Conservation (phyloP, 2,797 vertebrate species). For the Agapornis canus region DNA sequence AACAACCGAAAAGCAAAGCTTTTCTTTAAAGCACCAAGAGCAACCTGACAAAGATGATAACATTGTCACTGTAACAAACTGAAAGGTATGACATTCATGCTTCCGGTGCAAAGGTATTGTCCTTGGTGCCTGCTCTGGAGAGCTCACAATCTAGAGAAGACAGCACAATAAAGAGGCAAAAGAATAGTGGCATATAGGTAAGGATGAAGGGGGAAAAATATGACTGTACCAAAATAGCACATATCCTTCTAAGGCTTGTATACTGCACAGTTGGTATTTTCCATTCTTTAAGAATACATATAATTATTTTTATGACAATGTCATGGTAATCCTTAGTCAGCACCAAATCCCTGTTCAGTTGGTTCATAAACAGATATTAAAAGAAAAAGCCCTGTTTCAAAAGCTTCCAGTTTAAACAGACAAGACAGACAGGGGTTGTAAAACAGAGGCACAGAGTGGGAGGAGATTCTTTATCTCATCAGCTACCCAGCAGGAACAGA, state of each 20-base stretch:
- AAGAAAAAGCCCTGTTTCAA: not conserved
- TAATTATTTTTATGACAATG: not conserved
- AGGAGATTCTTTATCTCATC: not conserved
- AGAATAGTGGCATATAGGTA: not conserved
- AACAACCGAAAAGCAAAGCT: not conserved
- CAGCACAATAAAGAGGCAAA: not conserved
- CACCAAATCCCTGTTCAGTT: not conserved
- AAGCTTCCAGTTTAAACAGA: not conserved
- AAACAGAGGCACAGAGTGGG: slow-evolving; percentile 3
- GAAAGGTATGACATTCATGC: not conserved
- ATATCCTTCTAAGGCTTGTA: not conserved
- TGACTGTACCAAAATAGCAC: not conserved
- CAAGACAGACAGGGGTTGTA: not conserved
- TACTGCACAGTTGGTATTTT: not conserved
- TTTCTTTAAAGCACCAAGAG: not conserved
- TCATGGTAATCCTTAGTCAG: not conserved
- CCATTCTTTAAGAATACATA: not conserved
- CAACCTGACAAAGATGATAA: not conserved
- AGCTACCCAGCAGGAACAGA: not conserved
- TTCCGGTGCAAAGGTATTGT: rapidly evolving
- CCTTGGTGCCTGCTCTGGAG: slow-evolving; percentile 21
- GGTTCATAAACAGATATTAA: not conserved
- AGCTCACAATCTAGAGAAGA: slow-evolving; percentile 49
- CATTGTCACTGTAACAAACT: not conserved
- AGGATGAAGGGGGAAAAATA: not conserved